Base-by-base conservation (phyloP, 64 coral and sea anemone genomes). In the Acropora yongei region DNA sequence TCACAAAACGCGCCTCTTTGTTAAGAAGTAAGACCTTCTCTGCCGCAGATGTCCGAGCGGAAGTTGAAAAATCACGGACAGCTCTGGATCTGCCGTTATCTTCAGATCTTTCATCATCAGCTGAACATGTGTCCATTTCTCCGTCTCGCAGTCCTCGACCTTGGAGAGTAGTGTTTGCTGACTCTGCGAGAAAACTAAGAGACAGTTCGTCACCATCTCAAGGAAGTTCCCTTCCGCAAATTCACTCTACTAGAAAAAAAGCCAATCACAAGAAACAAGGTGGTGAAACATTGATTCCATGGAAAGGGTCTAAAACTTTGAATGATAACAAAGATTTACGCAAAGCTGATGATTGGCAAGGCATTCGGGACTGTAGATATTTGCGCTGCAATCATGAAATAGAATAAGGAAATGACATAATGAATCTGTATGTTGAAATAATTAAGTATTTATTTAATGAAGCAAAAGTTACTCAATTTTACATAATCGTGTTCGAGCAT, bases 21-120 rank as follows among this genome's bases (percentile, higher is more conserved):
- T 45, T 42, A 7, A 48, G 75, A 78, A 78, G 75, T 44, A 48
- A 18, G 43, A 78, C 75, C 14, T 78, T 78, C 44, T 78, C 75
- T 3, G 75, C 44, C 12, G 43, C 75, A 2, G 75, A 78, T 78
- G 11, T 2, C 44, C 75, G 44, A 49, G 14, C 44, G 3, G 2
- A 18, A 13, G 10, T 1, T n/a, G 45, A 10, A 6, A 48, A 48
- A 48, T 18, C 13, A 0, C 9, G 8, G 41, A 48, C 16, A 78
- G 6, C 17, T 16, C 44, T n/a, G 17, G 68, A 0, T 9, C 45
- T 48, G 43, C 44, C 75, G 43, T 3, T 16, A 47, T 49, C 75
- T 16, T 47, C 75, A 14, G 16, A 14, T 13, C 60, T 63, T 7
- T 16, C 44, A 9, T 78, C 75, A 5, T 17, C 44, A 44, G 5